Conservation (phyloP, 30 jellyfish, hydroid and myxozoan species). For the Aurelia coerulea region DNA sequence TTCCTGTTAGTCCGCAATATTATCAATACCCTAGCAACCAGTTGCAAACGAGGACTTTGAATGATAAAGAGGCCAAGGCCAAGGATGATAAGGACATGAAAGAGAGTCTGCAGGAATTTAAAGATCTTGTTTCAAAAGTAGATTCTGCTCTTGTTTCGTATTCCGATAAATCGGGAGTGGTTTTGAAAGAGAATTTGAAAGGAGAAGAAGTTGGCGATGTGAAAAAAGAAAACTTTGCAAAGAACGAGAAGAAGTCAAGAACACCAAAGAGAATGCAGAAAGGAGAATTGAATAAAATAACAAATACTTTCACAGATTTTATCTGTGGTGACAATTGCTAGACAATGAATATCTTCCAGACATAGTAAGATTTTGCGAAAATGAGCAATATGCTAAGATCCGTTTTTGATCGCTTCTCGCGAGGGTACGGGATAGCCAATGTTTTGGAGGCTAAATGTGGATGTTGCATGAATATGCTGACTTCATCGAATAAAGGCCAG, state of each 20-base stretch:
- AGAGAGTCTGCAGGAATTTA: constrained; percentile 43
- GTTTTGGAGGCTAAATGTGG: too few species aligned
- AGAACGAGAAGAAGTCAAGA: constrained; percentile 36
- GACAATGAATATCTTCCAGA: too few species aligned
- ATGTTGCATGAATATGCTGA: too few species aligned
- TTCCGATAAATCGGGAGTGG: constrained; percentile 37
- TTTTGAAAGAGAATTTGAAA: constrained; percentile 35
- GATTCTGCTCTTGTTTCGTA: constrained; percentile 56
- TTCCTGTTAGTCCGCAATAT: constrained; percentile 5
- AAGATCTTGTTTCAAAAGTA: constrained; percentile 32
- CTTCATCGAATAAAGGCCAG: too few species aligned
- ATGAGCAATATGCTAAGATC: too few species aligned
- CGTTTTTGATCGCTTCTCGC: too few species aligned
- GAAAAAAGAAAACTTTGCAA: neutral
- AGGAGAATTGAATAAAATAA: constrained; percentile 28
- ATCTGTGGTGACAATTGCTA: constrained; percentile 53
- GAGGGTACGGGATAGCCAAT: too few species aligned
- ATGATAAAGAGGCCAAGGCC: neutral
- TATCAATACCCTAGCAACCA: constrained; percentile 5
- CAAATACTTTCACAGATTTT: constrained; percentile 51
- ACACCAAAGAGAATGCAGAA: constrained; percentile 24
- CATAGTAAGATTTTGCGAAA: too few species aligned
- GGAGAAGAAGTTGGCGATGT: constrained; percentile 5
- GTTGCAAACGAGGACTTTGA: constrained; percentile 24
- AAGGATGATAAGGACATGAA: constrained; percentile 7